Evolutionary conservation across 2,797 vertebrate species (phyloP), one percentile per base, ranked within the genome.

Genomic region (Mareca penelope): DNA sequence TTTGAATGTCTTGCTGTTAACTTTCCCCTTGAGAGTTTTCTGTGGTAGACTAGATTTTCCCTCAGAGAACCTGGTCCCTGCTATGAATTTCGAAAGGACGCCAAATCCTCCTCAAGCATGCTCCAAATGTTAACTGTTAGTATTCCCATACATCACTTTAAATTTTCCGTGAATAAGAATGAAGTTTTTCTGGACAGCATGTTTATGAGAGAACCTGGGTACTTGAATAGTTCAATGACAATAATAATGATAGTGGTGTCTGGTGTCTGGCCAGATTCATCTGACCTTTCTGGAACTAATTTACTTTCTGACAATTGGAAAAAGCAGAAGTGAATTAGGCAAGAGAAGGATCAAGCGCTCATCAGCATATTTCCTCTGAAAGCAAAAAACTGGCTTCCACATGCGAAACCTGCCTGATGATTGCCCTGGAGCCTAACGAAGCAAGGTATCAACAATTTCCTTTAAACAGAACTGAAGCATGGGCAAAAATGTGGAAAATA

Each of bases 91-190:
- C 78, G 64, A 46, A 83, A 94, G 23, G 59, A 33, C 56, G 15
- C 46, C 24, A 80, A 33, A 80, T 87, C 21, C 22, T 95, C 6
- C 42, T 86, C 44, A 90, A 63, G 83, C 37, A 42, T 39, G 4
- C 22, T 91, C n/a, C 52, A 90, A 71, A 72, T 76, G 39, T 61
- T 92, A 93, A 70, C 46, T 94, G 14, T 73, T 83, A 80, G 50
- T 35, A 88, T 77, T 96, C 81, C 77, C 63, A 93, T 96, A 80
- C n/a, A 86, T 96, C 64, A 78, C 69, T 93, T 97, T 31, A 95
- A 88, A 84, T 97, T 92, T 95, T 91, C 46, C 95, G 94, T 96
- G 80, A 94, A 80, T 80, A 97, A 90, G 86, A 97, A 78, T 75
- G 82, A 94, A 95, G 85, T 65, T 89, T 94, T 97, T 88, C 93